Conservation (phyloP, 1,140 invertebrate species). For the Tribolium castaneum region DNA sequence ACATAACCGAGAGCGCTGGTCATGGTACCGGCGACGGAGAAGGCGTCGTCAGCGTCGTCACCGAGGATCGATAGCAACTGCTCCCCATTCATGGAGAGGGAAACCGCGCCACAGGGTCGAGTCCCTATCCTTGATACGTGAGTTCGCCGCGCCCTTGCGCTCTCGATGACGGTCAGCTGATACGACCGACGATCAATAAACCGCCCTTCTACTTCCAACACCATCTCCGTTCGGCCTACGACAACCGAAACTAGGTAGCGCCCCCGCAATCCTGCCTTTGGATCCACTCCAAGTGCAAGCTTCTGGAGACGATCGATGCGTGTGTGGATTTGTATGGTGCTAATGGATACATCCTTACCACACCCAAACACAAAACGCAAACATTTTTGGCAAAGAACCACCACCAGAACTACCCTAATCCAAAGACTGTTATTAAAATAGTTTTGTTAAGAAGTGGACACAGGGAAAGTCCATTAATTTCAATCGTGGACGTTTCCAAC, state of each 20-base stretch:
- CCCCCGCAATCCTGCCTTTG: slow-evolving; percentile 10
- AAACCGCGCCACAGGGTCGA: slow-evolving; percentile 28
- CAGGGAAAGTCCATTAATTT: neutral
- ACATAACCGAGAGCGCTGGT: neutral
- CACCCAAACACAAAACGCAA: slow-evolving; percentile 7
- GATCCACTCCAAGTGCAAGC: slow-evolving; percentile 36
- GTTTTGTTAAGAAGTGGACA: neutral
- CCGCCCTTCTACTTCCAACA: slow-evolving; percentile 15
- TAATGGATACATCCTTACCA: slow-evolving; percentile 4
- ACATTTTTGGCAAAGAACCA: neutral
- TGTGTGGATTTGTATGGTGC: neutral
- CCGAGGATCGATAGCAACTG: neutral
- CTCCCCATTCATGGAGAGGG: slow-evolving; percentile 26
- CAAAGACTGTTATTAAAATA: neutral
- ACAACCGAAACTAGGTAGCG: slow-evolving; percentile 43
- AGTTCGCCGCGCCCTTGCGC: slow-evolving; percentile 38
- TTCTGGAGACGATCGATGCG: slow-evolving; percentile 24
- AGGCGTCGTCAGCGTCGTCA: neutral
- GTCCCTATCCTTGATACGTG: slow-evolving; percentile 31
- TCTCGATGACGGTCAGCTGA: slow-evolving; percentile 40
- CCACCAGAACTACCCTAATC: neutral
- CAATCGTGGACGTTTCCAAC: neutral
- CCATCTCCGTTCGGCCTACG: slow-evolving; percentile 41
- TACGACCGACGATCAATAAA: slow-evolving; percentile 32
- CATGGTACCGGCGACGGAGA: neutral